phyloP scores from a whole-genome alignment of 2,113 vertebrate genomes.

The Ahaetulla prasina region DNA sequence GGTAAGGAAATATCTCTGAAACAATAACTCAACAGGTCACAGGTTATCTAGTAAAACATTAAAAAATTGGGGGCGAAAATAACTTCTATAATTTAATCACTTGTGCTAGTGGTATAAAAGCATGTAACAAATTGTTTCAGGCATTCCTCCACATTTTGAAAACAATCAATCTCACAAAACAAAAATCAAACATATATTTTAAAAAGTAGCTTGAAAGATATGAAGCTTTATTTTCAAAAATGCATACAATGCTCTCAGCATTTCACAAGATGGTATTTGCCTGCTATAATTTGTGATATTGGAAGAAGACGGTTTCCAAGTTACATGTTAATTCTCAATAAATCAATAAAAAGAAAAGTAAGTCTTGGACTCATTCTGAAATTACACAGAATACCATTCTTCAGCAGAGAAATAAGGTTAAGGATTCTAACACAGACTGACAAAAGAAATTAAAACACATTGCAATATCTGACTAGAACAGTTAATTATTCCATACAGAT shows the following conservation, averaged over 20 bases:
- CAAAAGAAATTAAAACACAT: neutral
- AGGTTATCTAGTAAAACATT: too few relatives aligned
- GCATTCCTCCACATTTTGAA: neutral
- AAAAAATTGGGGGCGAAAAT: neutral
- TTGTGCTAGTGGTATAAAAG: neutral
- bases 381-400: neutral
- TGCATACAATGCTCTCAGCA: neutral
- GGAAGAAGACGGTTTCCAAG: neutral
- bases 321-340: neutral
- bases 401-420: neutral
- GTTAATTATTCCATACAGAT: neutral
- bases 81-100: neutral
- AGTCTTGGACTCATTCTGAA: neutral
- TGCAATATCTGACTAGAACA: neutral
- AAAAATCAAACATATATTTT: neutral
- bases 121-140: neutral
- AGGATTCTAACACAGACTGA: neutral
- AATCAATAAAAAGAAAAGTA: neutral
- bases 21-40: too few relatives aligned
- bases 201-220: neutral
- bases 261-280: neutral
- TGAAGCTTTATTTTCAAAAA: neutral
- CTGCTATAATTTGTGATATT: neutral
- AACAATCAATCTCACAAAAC: neutral
- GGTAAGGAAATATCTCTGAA: too few relatives aligned